A percentile compares a stretch with the other conserved stretches of the same genome.
Conservation (phyloP, 30 jellyfish, hydroid and myxozoan species). For the Aurelia aurita complex sp. Pacific region DNA sequence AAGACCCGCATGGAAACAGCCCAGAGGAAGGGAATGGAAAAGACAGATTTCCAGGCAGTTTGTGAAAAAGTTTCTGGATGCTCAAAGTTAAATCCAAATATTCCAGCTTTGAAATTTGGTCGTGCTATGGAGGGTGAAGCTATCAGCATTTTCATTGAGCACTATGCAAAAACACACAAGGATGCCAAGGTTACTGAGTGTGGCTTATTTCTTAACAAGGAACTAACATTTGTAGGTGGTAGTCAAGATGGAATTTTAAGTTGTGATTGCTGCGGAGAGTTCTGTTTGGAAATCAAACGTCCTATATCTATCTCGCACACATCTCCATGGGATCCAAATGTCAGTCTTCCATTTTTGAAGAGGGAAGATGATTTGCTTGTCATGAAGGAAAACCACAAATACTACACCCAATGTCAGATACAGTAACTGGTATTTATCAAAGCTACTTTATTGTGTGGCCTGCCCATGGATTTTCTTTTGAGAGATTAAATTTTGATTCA, state of each 20-base stretch:
- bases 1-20: conserved; percentile 20
- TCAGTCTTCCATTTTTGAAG: conserved; percentile 10
- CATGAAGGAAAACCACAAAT: conserved; percentile 21
- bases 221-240: conserved; percentile 21
- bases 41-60: conserved; percentile 28
- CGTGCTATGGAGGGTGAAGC: conserved; percentile 49
- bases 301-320: conserved; percentile 14
- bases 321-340: conserved; percentile 16
- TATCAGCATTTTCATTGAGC: conserved; percentile 6
- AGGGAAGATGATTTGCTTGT: background rate
- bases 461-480: conserved; percentile 16
- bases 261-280: conserved; percentile 21
- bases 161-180: background rate
- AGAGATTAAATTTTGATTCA: conserved; percentile 8
- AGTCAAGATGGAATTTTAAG: conserved; percentile 21
- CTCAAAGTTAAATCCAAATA: conserved; percentile 23
- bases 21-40: background rate
- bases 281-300: conserved; percentile 25
- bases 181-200: conserved; percentile 4
- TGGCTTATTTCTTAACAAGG: conserved; percentile 2
- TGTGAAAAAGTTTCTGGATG: conserved; percentile 23
- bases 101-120: conserved; percentile 65
- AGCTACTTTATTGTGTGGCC: conserved; percentile 62
- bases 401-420: conserved; percentile 48
- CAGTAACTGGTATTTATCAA: conserved; percentile 34